Base-by-base conservation (phyloP, 2,113 vertebrate genomes). In the Pygoscelis adeliae region DNA sequence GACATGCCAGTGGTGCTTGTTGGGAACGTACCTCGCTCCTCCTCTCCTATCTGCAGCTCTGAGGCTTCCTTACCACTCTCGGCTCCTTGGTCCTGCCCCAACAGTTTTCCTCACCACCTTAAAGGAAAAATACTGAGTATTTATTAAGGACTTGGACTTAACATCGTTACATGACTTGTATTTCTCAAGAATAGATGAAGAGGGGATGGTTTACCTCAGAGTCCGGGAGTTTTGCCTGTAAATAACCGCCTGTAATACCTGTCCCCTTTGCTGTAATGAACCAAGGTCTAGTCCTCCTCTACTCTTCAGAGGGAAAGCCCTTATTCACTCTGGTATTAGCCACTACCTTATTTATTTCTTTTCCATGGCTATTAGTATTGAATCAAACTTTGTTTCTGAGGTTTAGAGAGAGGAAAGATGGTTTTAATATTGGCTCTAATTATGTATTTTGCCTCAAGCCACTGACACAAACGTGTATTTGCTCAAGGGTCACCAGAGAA, bases 341-440 rank as follows among this genome's bases (percentile, higher is more conserved):
- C 55, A 67, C 67, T 65, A 70, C 62, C n/a, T 66, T 71, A 80
- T 87, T 95, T 82, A 47, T 93, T 91, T 91, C 5, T 93, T 88
- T 90, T 90, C 46, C 47, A 23, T 74, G 47, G 19, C 29, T 58
- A 5, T 62, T 89, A 74, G 18, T 89, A 49, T 25, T 90, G 72
- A 96, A 94, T 86, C 30, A 74, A 66, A 81, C n/a, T 66, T 88
- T 96, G 53, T 66, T 95, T 87, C 67, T 77, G 44, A 94, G 81
- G 78, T 71, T 93, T n/a, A 29, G 50, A 42, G 53, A 84, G 78
- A 91, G 70, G 76, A 96, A 90, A 74, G 50, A 70, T 81, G 86
- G 80, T 81, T 95, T 95, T 94, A 90, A 15, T 63, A 29, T 73
- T 87, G 72, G 23, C 56, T 93, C 26, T 93, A 86, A 89, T 94